These are phyloP conservation scores for Syrmaticus mikado DNA, from an alignment of 2,113 vertebrate genomes.

Conservation along the genomic window DNA sequence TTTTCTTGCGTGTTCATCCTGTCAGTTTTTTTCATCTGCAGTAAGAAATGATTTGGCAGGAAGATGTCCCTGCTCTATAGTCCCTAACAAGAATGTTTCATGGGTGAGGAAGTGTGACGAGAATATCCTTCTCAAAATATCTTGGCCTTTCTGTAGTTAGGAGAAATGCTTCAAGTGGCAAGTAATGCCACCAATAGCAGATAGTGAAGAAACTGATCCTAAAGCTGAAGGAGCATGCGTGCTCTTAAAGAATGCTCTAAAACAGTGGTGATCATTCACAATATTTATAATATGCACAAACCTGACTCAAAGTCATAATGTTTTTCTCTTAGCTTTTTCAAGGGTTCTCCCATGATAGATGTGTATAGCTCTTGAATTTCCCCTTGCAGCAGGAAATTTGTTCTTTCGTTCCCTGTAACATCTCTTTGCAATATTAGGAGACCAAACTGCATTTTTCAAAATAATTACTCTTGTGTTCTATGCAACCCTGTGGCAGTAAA, in stretches of 20 bases:
- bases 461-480: not conserved
- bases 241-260: not conserved
- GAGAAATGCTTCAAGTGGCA: not conserved
- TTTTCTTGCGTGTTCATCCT: not conserved
- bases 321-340: not conserved
- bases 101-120: not conserved
- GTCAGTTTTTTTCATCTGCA: not conserved
- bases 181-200: not conserved
- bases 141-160: not conserved
- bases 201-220: not conserved
- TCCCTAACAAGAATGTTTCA: too few relatives aligned
- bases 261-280: not conserved
- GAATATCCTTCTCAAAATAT: not conserved
- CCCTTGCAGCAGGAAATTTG: not conserved
- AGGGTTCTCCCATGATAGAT: not conserved
- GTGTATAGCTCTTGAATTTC: not conserved
- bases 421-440: not conserved
- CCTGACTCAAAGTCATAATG: not conserved
- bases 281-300: not conserved
- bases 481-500: not conserved
- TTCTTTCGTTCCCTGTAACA: not conserved
- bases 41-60: not conserved
- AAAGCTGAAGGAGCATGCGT: fast-evolving
- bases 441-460: not conserved
- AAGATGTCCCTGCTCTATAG: not conserved